phyloP scores from a whole-genome alignment of 2,113 vertebrate genomes.

The Campylomormyrus tamandua region DNA sequence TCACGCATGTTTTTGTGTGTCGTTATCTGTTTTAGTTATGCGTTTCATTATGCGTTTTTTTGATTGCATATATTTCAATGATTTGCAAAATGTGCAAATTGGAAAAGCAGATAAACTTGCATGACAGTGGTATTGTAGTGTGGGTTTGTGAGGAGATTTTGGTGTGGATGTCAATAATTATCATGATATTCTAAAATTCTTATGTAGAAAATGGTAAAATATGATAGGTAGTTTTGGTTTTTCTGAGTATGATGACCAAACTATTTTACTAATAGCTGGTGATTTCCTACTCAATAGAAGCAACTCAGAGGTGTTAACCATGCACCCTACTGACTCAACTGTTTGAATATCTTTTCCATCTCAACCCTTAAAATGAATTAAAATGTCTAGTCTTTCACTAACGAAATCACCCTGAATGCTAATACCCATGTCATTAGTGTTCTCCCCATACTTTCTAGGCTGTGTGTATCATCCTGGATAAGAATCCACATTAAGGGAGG shows the following conservation, averaged over 20 bases:
- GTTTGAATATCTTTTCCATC: not conserved
- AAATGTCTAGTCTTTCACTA: not conserved
- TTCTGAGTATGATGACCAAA: not conserved
- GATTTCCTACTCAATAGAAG: not conserved
- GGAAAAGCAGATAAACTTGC: too few species aligned
- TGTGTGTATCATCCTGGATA: not conserved
- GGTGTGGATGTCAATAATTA: not conserved
- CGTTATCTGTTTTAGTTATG: not conserved
- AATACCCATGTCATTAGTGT: not conserved
- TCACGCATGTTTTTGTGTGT: not conserved
- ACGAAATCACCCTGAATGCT: not conserved
- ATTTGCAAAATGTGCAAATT: too few species aligned
- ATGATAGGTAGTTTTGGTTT: not conserved
- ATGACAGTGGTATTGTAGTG: too few species aligned
- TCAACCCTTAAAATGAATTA: not conserved
- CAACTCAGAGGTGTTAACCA: not conserved
- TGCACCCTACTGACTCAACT: not conserved
- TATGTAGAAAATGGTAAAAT: not conserved
- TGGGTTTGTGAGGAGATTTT: not conserved
- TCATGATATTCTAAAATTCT: not conserved
- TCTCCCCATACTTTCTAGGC: not conserved
- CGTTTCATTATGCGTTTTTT: too few species aligned
- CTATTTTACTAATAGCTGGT: not conserved
- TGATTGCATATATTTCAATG: too few species aligned
- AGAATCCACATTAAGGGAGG: not conserved